A percentile compares a stretch with the other conserved stretches of the same genome.
These are phyloP conservation scores for Cottoperca gobio DNA, from an alignment of 2,797 vertebrate genomes.

Conservation along the genomic window DNA sequence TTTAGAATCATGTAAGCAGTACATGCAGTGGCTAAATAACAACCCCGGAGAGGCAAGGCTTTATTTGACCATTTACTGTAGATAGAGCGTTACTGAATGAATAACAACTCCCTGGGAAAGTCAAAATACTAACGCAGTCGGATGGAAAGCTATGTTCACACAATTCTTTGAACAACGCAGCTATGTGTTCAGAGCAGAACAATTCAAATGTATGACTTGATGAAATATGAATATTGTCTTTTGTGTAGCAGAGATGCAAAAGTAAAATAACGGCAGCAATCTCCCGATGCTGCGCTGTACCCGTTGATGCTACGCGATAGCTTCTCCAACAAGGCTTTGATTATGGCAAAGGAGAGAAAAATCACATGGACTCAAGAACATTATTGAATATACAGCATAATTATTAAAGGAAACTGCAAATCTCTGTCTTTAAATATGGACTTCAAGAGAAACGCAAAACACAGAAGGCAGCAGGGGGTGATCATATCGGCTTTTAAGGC, in stretches of 20 bases:
- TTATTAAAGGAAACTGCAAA: conserved; percentile 62
- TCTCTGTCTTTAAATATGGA: conserved; percentile 57
- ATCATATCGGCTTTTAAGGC: conserved; percentile 52
- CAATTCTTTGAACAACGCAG: conserved; percentile 63
- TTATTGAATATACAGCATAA: conserved; percentile 47
- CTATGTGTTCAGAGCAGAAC: conserved; percentile 60
- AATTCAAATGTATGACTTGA: conserved; percentile 67
- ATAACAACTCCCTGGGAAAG: conserved; percentile 68
- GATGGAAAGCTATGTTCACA: conserved; percentile 58
- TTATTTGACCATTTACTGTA: conserved; percentile 66
- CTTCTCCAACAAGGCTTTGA: conserved; percentile 62
- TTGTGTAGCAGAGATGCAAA: conserved; percentile 55
- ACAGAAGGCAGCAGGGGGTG: conserved; percentile 52
- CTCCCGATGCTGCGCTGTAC: conserved; percentile 25
- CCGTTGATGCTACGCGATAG: conserved; percentile 32
- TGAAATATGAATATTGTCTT: conserved; percentile 73
- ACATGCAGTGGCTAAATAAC: conserved; percentile 56
- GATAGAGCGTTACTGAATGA: conserved; percentile 62
- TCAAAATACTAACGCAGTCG: conserved; percentile 57
- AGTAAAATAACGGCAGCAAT: conserved; percentile 33
- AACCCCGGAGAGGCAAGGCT: conserved; percentile 55
- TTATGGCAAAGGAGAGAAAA: conserved; percentile 43
- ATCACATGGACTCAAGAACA: conserved; percentile 55
- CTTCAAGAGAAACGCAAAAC: conserved; percentile 51
- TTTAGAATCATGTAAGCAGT: conserved; percentile 52